Percentiles rank a stretch among this genome's conserved stretches.
Evolutionary conservation across 2,888 invertebrate genomes (phyloP).

Genomic region (Pasiphila rectangulata): DNA sequence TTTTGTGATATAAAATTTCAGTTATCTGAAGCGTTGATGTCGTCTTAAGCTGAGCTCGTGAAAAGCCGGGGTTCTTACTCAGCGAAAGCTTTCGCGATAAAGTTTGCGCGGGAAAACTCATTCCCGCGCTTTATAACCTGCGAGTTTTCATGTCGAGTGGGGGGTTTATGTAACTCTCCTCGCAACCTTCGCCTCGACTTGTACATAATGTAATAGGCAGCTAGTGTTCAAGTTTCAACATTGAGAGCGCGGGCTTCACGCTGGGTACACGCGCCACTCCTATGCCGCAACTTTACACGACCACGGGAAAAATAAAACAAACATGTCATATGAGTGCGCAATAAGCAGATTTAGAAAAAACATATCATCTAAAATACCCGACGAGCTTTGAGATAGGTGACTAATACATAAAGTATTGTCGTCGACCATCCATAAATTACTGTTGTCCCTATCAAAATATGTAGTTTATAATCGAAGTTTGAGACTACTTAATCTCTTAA

Average conservation of each 20-base stretch:
- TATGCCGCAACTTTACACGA: conserved; percentile 19
- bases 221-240: conserved; percentile 48
- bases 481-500: conserved; percentile 1
- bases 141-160: conserved; percentile 59
- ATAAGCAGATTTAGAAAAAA: no score
- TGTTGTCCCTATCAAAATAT: conserved; percentile 4
- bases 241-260: conserved; percentile 51
- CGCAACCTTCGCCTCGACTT: conserved; percentile 36
- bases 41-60: conserved; percentile 47
- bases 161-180: conserved; percentile 49
- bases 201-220: conserved; percentile 62
- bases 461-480: conserved; percentile 1
- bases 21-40: conserved; percentile 30
- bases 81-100: conserved; percentile 56
- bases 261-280: conserved; percentile 40
- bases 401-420: not conserved
- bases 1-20: conserved; percentile 22
- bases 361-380: not conserved
- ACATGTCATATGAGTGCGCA: no score
- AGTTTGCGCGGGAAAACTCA: conserved; percentile 75
- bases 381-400: not conserved
- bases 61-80: conserved; percentile 50
- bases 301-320: not conserved
- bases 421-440: not conserved
- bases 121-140: conserved; percentile 73